Conservation (phyloP, 2,113 vertebrate genomes). For the Ciconia maguari region DNA sequence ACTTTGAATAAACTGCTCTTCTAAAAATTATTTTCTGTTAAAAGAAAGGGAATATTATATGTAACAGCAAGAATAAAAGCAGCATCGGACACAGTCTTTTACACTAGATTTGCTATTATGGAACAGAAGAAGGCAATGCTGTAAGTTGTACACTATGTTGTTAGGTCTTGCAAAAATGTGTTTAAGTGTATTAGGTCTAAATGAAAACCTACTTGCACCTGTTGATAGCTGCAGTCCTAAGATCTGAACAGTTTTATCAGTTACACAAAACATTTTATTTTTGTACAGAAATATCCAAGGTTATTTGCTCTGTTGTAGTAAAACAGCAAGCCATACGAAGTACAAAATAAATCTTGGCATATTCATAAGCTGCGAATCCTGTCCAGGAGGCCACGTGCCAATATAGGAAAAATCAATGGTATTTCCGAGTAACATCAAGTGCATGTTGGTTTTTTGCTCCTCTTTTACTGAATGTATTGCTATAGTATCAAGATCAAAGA, state of each 20-base stretch:
- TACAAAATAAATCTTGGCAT: constrained; percentile 16
- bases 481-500: background rate
- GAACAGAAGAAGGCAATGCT: background rate
- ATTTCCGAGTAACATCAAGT: background rate
- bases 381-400: constrained; percentile 19
- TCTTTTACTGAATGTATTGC: background rate
- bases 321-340: background rate
- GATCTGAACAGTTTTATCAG: background rate
- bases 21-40: background rate
- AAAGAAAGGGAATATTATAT: background rate
- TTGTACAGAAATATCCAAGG: background rate
- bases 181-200: background rate
- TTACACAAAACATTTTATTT: background rate
- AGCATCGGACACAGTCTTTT: background rate
- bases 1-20: background rate
- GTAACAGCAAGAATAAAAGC: background rate
- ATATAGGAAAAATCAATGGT: background rate
- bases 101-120: background rate
- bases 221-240: background rate
- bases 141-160: background rate
- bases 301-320: background rate
- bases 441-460: background rate
- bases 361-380: constrained; percentile 2
- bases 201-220: background rate
- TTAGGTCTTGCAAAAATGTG: background rate